Conservation (phyloP, 1,140 invertebrate species). For the Orussus abietinus region DNA sequence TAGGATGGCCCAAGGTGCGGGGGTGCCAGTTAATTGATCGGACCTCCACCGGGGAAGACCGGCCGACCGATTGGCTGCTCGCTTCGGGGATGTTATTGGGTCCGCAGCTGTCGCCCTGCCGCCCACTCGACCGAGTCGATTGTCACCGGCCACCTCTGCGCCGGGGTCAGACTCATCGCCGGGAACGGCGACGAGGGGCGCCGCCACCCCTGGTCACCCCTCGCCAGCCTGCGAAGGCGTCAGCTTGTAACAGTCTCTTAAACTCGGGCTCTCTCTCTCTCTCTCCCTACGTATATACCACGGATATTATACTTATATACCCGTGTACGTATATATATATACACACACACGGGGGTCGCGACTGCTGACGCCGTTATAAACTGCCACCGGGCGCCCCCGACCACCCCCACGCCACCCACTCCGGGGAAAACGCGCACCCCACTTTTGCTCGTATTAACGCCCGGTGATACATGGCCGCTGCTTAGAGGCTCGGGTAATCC, state of each 20-base stretch:
- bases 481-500: background rate
- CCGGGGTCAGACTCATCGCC: conserved; percentile 48
- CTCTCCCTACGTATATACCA: conserved; percentile 12
- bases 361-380: conserved; percentile 54
- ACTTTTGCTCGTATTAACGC: conserved; percentile 13
- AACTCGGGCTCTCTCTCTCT: conserved; percentile 35
- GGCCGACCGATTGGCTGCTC: background rate
- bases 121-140: conserved; percentile 39
- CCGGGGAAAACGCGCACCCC: background rate
- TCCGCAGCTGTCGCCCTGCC: conserved; percentile 47
- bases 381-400: conserved; percentile 24
- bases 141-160: conserved; percentile 46
- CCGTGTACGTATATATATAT: no score
- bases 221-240: conserved; percentile 37
- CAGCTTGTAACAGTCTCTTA: conserved; percentile 55
- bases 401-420: conserved; percentile 6
- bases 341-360: no score
- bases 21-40: no score
- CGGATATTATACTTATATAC: conserved; percentile 35
- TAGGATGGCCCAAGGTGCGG: no score
- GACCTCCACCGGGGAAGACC: no score
- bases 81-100: conserved; percentile 46
- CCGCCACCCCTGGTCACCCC: conserved; percentile 15
- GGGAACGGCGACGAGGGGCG: conserved; percentile 36
- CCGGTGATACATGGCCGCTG: conserved; percentile 15